These are phyloP conservation scores for Leptogaster cylindrica DNA, from an alignment of 2,888 invertebrate species.

Conservation along the genomic window DNA sequence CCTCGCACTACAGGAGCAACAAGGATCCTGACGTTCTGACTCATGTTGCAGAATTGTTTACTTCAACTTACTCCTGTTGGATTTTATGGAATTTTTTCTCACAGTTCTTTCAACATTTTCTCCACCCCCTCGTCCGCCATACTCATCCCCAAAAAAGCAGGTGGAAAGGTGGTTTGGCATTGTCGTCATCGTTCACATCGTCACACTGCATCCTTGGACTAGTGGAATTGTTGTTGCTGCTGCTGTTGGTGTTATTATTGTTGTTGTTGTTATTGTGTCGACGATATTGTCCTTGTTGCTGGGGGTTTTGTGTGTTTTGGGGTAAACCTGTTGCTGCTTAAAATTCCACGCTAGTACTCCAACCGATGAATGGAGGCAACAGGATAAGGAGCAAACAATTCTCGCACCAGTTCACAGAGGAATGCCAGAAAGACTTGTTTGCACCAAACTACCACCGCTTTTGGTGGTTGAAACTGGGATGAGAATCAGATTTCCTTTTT, in stretches of 20 bases:
- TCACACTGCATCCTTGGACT: constrained; percentile 7
- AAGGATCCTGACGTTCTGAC: constrained; percentile 25
- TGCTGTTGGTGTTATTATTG: constrained; percentile 13
- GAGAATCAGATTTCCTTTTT: constrained; percentile 43
- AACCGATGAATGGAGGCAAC: constrained; percentile 41
- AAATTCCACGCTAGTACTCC: constrained; percentile 45
- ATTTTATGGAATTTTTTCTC: constrained; percentile 34
- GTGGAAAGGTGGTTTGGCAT: constrained; percentile 25
- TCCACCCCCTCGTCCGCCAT: no score
- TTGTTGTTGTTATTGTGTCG: constrained; percentile 6
- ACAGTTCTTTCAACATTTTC: no score
- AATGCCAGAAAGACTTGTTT: constrained; percentile 18
- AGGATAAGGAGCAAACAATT: background rate
- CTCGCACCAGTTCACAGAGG: constrained; percentile 11
- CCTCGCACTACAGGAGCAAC: background rate
- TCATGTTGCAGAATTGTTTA: constrained; percentile 39
- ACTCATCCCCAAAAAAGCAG: constrained; percentile 13
- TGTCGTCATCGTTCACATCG: constrained; percentile 19
- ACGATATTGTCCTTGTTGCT: constrained; percentile 34
- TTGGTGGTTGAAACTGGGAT: background rate
- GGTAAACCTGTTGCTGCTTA: constrained; percentile 48
- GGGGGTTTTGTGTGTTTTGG: constrained; percentile 43
- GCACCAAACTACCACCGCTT: no score
- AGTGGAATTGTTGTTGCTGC: constrained; percentile 1
- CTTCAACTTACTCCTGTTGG: constrained; percentile 21